Base-by-base conservation (phyloP, 2,113 vertebrate species). In the Nicator chloris region DNA sequence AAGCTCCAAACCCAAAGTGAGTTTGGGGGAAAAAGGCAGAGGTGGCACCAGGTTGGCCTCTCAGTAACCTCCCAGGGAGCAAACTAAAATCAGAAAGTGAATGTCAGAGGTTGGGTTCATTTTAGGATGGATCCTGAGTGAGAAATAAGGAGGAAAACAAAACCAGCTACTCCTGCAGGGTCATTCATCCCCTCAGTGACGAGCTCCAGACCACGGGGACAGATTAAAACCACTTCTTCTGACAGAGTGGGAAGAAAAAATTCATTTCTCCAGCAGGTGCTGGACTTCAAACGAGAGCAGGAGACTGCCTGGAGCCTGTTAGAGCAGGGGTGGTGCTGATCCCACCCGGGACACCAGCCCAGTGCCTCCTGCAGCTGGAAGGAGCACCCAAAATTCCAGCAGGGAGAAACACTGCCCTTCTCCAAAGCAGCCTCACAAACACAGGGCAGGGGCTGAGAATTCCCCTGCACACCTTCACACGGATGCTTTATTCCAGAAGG, bases 401-500 rank as follows among this genome's bases (percentile, higher is more conserved):
- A 11, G 28, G 63, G 26, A 35, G 31, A 76, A 86, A 9, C 3
- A 4, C 1, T 28, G 23, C 17, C 19, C 42, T 53, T 4, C 72
- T 20, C 22, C 15, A 35, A 20, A 56, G 26, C 3, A 87, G 37
- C 77, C 59, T 3, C 1, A 15, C 4, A 10, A 39, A 31, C 50
- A 12, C 7, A 44, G 28, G 37, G n/a, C 30, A 13, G 0, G 8
- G 37, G 44, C 3, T 68, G 73, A 2, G 8, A 9, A 77, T 11
- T 2, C 12, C 37, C 42, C 24, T 0, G 2, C 19, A 15, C 6
- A 59, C 66, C 71, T 54, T 13, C 51, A 20, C 71, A 2, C 0
- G 78, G 51, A 22, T 37, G 10, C 0, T 82, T 54, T 4, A 13
- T 23, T 26, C 54, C 22, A 13, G 47, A 65, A 9, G 30, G 30